Base-by-base conservation (phyloP, 2,888 invertebrate species). In the Eristalis tenax region DNA sequence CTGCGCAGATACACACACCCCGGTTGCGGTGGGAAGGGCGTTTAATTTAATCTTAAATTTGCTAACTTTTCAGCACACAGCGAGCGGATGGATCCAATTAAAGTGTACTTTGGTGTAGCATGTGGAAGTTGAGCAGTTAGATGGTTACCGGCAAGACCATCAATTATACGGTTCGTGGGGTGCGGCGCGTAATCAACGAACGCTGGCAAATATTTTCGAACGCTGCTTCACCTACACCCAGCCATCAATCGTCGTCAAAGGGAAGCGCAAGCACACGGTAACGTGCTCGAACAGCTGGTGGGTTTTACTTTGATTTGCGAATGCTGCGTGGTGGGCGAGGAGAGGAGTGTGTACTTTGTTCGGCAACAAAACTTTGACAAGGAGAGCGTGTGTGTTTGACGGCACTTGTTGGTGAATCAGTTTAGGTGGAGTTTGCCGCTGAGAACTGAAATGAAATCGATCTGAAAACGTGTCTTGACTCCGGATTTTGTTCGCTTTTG, bases 51-150 rank as follows among this genome's bases (percentile, higher is more conserved):
- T 50, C 18, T 50, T 18, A 18, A 50, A 50, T 50, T 50, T 18
- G 50, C 50, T 8, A 50, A 50, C 50, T 50, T 50, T 50, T 50
- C 50, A 50, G 50, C 50, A 50, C 50, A 50, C 50, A 32, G 8
- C 50, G 18, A 18, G 50, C 50, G 50, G 18, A 50, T 50, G 50
- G 50, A 50, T 50, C n/a, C 50, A 50, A 50, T 50, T 50, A 50
- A 50, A 50, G 50, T 50, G 50, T 50, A 10, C 50, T 50, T 50
- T 50, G 50, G 50, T 18, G 50, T 18, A 18, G 50, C 50, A 18
- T 50, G 50, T 50, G 50, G 50, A 50, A 50, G 50, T 50, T 50
- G 50, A 50, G 50, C 50, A 50, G 50, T 50, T 50, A 50, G 50
- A 50, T 8, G 50, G 18, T 50, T 50, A 50, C 50, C 18, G 50